A percentile compares a stretch with the other conserved stretches of the same genome.
These are phyloP conservation scores for Ashinkailepas kermadecensis DNA, from an alignment of 2,888 invertebrate species.

Conservation along the genomic window DNA sequence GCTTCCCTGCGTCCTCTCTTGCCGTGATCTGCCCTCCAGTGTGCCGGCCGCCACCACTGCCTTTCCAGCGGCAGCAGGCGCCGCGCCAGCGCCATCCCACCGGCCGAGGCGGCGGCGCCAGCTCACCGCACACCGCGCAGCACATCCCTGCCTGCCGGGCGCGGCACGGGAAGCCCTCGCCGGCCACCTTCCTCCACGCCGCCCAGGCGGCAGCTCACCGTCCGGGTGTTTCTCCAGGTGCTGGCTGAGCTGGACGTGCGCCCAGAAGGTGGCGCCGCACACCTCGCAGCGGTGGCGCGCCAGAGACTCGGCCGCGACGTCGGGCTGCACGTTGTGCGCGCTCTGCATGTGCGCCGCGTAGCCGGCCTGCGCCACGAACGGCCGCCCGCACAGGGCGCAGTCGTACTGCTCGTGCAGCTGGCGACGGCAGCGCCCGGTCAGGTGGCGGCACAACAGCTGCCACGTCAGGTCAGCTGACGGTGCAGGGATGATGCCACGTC, in stretches of 20 bases:
- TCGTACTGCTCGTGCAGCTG: constrained; percentile 22
- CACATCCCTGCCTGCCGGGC: too few species aligned
- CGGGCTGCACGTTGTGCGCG: background rate
- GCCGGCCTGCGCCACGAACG: background rate
- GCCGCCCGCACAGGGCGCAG: background rate
- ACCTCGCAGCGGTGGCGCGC: background rate
- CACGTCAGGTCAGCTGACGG: background rate
- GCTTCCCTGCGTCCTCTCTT: too few species aligned
- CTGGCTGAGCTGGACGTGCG: background rate
- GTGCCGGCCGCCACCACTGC: too few species aligned
- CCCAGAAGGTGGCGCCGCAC: background rate
- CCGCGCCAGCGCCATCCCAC: too few species aligned
- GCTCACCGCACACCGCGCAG: too few species aligned
- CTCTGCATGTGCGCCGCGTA: background rate
- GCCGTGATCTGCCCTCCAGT: too few species aligned
- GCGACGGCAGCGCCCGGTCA: background rate
- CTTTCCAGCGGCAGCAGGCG: too few species aligned
- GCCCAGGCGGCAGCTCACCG: background rate
- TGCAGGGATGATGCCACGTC: too few species aligned
- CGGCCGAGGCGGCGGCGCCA: too few species aligned
- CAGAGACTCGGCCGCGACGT: background rate
- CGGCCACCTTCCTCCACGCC: background rate
- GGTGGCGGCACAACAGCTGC: background rate
- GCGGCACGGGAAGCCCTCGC: too few species aligned
- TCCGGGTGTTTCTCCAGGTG: background rate